Percentiles rank a stretch among this genome's conserved stretches.
phyloP scores from a whole-genome alignment of 2,888 invertebrate genomes.

The Philaethria dido region DNA sequence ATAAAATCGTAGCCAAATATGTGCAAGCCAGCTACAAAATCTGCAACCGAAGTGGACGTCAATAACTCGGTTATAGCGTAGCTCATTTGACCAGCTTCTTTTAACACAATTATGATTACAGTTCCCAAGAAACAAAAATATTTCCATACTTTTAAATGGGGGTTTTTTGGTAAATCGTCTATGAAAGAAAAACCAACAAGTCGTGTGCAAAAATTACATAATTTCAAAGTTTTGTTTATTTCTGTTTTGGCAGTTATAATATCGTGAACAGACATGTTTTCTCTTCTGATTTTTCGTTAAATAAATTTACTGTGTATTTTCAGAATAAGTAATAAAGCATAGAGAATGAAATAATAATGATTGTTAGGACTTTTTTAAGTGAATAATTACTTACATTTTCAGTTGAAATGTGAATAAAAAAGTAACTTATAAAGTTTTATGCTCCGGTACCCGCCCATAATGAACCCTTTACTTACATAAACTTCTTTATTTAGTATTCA shows the following conservation, averaged over 20 bases:
- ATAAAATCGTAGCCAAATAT: conserved; percentile 67
- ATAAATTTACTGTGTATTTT: neutral
- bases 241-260: conserved; percentile 47
- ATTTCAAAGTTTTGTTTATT: conserved; percentile 56
- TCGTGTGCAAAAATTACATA: conserved; percentile 61
- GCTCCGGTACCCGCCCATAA: conserved; percentile 7
- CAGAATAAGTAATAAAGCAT: neutral
- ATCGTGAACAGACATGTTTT: conserved; percentile 27
- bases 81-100: conserved; percentile 54
- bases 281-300: neutral
- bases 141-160: conserved; percentile 47
- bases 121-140: conserved; percentile 50
- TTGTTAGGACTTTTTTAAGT: neutral
- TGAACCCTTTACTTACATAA: conserved; percentile 9
- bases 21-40: conserved; percentile 63
- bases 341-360: conserved; percentile 6
- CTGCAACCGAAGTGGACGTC: conserved; percentile 57
- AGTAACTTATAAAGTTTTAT: neutral
- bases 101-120: conserved; percentile 49
- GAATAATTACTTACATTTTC: conserved; percentile 12
- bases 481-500: conserved; percentile 3
- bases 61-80: conserved; percentile 56
- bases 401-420: neutral
- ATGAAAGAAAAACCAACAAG: conserved; percentile 61
- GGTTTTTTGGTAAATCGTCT: conserved; percentile 51